Evolutionary conservation across 1,140 invertebrate species (phyloP), one percentile per base, ranked within the genome.

Genomic region (Drosophila sturtevanti): DNA sequence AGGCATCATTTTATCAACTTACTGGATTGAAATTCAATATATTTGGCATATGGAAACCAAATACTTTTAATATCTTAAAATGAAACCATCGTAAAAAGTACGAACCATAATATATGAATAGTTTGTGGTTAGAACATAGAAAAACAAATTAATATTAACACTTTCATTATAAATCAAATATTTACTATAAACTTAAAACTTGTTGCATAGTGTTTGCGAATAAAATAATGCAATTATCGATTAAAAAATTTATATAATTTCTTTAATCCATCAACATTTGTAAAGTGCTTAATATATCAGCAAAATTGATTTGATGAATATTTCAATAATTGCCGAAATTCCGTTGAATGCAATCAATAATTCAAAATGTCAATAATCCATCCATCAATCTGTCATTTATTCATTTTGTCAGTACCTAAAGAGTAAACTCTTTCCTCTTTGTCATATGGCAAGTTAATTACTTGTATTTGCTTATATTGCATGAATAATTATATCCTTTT

Each of bases 381-480:
- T 44, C 10, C 9, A 44, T 21, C 10, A 12, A 21, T 54, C 2
- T 21, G 11, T 6, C 52, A 54, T 31, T 22, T 14, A 27, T 31
- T 24, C 52, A n/a, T 14, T 54, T 21, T 48, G 41, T 48, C 41
- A 48, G n/a, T 48, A 16, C 16, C 41, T 31, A n/a, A n/a, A 16
- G 27, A 31, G 6, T 16, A 34, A 55, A 31, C 52, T 55, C 52
- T 55, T 55, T 55, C 52, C 27, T 12, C 10, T 55, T 55, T 55
- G 52, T 55, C n/a, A 16, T 11, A 34, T 34, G 52, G 52, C 22
- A 48, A 16, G 41, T 48, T 55, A 55, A 55, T 55, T 55, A 27
- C 52, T 22, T 55, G 52, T 55, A 55, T 55, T 55, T 55, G 52
- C 22, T 4, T 31, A 34, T 55, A 31, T 55, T 55, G 22, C 24